Evolutionary conservation across 2,113 vertebrate species (phyloP).

Genomic region (Haliaeetus leucogaster): DNA sequence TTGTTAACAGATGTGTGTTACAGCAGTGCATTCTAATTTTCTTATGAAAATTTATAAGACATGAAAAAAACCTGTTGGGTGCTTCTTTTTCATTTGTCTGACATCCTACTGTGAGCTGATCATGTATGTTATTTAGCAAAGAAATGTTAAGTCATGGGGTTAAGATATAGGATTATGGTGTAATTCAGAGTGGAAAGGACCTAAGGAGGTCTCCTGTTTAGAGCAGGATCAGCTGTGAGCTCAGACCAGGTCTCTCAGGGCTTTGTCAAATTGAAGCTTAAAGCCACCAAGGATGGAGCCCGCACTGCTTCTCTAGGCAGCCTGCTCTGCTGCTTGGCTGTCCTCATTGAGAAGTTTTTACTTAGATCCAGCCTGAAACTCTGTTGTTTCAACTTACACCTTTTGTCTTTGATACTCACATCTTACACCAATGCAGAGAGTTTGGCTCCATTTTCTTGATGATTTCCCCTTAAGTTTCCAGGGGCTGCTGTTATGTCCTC

Average conservation of each 20-base stretch:
- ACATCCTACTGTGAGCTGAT: not conserved
- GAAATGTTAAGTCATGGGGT: not conserved
- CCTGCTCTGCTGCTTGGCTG: not conserved
- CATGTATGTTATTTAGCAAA: not conserved
- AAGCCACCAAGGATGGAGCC: not conserved
- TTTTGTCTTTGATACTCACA: not conserved
- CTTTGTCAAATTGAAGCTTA: not conserved
- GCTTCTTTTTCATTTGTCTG: not conserved
- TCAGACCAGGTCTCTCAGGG: not conserved
- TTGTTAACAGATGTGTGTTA: not conserved
- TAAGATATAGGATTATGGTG: not conserved
- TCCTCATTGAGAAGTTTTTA: not conserved
- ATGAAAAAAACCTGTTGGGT: not conserved
- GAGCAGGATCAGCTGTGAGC: not conserved
- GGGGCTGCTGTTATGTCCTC: rapidly evolving
- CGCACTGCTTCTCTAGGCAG: not conserved
- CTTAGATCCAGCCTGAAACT: not conserved
- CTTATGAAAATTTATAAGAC: not conserved
- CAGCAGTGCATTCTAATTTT: not conserved
- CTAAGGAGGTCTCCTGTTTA: not conserved
- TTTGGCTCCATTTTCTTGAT: not conserved
- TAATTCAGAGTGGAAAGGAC: not conserved
- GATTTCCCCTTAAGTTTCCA: not conserved
- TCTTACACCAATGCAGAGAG: not conserved
- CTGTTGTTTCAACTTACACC: not conserved